phyloP scores from a whole-genome alignment of 2,113 vertebrate species.

The Peucedramus taeniatus region DNA sequence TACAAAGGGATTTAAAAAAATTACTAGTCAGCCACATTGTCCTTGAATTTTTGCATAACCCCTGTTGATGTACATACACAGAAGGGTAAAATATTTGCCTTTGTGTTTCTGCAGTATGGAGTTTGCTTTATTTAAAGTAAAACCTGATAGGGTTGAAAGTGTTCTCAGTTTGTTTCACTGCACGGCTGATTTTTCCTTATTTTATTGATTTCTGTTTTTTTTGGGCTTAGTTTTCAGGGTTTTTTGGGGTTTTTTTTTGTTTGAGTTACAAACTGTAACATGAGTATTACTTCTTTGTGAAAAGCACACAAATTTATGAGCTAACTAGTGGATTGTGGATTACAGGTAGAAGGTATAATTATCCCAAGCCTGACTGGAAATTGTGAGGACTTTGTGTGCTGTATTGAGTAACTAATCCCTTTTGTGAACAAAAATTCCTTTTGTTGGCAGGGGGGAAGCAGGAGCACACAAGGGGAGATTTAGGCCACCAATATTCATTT shows the following conservation, averaged over 20 bases:
- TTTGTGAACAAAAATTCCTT: not conserved
- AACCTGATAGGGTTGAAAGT: not conserved
- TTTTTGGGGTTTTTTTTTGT: not conserved
- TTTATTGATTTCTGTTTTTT: not conserved
- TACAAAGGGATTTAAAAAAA: not conserved
- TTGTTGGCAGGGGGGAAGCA: not conserved
- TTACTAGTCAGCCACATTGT: not conserved
- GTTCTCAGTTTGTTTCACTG: not conserved
- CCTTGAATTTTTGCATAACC: not conserved
- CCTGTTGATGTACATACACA: not conserved
- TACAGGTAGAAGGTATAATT: constrained; percentile 27
- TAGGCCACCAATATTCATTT: not conserved
- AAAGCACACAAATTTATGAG: constrained; percentile 16
- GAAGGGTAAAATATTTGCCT: not conserved
- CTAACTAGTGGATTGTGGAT: constrained; percentile 2
- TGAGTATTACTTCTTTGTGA: not conserved
- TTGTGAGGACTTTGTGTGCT: not conserved
- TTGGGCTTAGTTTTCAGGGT: not conserved
- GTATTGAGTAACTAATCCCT: not conserved
- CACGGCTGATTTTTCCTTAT: not conserved
- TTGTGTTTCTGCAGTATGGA: not conserved
- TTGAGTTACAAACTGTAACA: not conserved
- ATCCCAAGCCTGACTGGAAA: not conserved
- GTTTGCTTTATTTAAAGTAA: not conserved
- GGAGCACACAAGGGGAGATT: not conserved